Evolutionary conservation across 2,888 invertebrate species (phyloP).

Genomic region (Xestobium rufovillosum): DNA sequence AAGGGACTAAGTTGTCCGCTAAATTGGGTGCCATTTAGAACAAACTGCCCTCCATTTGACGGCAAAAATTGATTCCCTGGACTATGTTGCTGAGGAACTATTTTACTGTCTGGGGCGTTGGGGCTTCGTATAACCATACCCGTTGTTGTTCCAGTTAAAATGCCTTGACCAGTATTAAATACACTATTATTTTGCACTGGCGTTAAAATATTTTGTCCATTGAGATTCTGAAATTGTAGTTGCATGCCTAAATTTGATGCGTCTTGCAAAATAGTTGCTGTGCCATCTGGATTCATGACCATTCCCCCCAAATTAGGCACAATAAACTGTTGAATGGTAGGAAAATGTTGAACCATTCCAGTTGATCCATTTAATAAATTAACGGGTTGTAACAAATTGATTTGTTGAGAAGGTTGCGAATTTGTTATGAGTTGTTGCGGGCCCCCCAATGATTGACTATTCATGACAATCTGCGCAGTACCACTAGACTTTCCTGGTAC

Average conservation of each 20-base stretch:
- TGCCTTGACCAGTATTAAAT: slow-evolving; percentile 58
- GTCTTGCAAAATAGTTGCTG: slow-evolving; percentile 65
- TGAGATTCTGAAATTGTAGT: slow-evolving; percentile 71
- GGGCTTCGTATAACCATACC: slow-evolving; percentile 76
- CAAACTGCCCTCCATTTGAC: slow-evolving; percentile 64
- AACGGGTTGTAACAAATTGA: slow-evolving; percentile 72
- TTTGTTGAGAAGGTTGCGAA: slow-evolving; percentile 49
- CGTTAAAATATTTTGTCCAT: slow-evolving; percentile 67
- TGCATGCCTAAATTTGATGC: slow-evolving; percentile 64
- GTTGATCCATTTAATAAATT: slow-evolving; percentile 67
- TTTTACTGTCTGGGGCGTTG: slow-evolving; percentile 60
- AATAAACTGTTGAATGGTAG: slow-evolving; percentile 74
- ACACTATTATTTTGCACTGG: slow-evolving; percentile 61
- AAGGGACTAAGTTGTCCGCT: slow-evolving; percentile 74
- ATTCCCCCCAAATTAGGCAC: slow-evolving; percentile 67
- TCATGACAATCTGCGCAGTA: slow-evolving; percentile 70
- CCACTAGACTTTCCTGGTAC: slow-evolving; percentile 68
- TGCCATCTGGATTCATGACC: slow-evolving; percentile 71
- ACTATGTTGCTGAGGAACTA: slow-evolving; percentile 57
- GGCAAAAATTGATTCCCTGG: slow-evolving; percentile 67
- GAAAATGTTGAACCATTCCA: slow-evolving; percentile 66
- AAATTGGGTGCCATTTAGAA: slow-evolving; percentile 65
- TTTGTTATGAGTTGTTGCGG: slow-evolving; percentile 62
- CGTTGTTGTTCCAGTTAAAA: slow-evolving; percentile 57
- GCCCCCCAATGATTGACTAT: slow-evolving; percentile 54